Conservation (phyloP, 2,797 vertebrate genomes). For the Pseudochirops cupreus region DNA sequence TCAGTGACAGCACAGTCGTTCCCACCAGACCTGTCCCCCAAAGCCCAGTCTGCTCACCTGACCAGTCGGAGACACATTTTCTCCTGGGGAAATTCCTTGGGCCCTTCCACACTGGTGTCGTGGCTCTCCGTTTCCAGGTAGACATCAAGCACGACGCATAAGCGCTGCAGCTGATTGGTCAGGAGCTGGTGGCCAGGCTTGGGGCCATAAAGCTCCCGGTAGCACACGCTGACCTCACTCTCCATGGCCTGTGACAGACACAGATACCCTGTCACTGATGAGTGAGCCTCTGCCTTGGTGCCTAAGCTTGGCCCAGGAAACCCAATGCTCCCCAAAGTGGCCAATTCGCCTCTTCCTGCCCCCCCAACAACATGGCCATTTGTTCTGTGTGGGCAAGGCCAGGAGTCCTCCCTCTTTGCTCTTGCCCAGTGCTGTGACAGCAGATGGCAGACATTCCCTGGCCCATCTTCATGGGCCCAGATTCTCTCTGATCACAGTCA, state of each 20-base stretch:
- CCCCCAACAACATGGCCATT: fast-evolving
- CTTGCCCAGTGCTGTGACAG: not conserved
- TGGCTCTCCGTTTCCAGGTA: constrained; percentile 97
- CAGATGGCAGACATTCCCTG: not conserved
- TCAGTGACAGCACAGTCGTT: too few relatives aligned
- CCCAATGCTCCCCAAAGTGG: fast-evolving
- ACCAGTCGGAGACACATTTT: constrained; percentile 98
- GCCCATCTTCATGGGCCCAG: not conserved
- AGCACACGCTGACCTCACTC: constrained; percentile 95
- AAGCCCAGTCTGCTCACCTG: constrained; percentile 84
- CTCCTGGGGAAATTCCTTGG: constrained; percentile 96
- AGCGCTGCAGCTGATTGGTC: constrained; percentile 96
- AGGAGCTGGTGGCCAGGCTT: constrained; percentile 94
- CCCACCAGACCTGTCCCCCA: not conserved
- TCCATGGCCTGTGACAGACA: constrained; percentile 92
- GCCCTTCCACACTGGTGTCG: constrained; percentile 95
- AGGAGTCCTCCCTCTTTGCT: fast-evolving
- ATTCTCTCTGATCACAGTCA: not conserved
- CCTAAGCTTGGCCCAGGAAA: not conserved
- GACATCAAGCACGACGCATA: constrained; percentile 96
- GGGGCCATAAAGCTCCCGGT: constrained; percentile 94
- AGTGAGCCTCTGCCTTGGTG: not conserved
- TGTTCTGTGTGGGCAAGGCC: not conserved
- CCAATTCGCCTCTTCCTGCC: not conserved
- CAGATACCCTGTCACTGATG: not conserved